A percentile compares a stretch with the other conserved stretches of the same genome.
Conservation (phyloP, 2,797 vertebrate species). For the Rachycentron canadum region DNA sequence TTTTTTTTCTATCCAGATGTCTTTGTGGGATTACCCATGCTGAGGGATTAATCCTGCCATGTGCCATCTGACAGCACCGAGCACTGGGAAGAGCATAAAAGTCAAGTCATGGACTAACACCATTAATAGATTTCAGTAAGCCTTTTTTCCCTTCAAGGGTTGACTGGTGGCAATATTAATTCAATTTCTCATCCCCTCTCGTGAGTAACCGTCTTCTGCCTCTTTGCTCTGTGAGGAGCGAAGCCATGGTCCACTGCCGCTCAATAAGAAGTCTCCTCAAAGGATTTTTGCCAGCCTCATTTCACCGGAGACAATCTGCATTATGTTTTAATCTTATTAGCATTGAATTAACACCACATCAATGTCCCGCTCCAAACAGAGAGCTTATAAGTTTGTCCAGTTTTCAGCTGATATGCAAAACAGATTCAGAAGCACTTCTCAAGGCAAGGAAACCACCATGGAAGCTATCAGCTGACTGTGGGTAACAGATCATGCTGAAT, state of each 20-base stretch:
- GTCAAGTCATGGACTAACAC: conserved; percentile 78
- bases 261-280: conserved; percentile 60
- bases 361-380: conserved; percentile 56
- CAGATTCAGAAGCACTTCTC: conserved; percentile 33
- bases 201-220: conserved; percentile 49
- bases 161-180: conserved; percentile 74
- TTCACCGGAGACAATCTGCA: conserved; percentile 63
- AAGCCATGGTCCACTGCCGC: conserved; percentile 62
- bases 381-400: conserved; percentile 29
- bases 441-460: conserved; percentile 19
- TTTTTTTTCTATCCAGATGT: conserved; percentile 70
- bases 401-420: conserved; percentile 52
- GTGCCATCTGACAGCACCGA: conserved; percentile 68
- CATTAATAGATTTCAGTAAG: conserved; percentile 80
- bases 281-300: conserved; percentile 57
- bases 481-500: conserved; percentile 49
- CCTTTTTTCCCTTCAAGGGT: conserved; percentile 68
- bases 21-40: conserved; percentile 76
- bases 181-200: conserved; percentile 66
- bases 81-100: conserved; percentile 68
- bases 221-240: conserved; percentile 38
- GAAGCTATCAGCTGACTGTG: conserved; percentile 32
- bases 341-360: conserved; percentile 65
- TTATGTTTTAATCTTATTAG: conserved; percentile 77
- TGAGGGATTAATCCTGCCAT: conserved; percentile 74